Percentiles rank a stretch among this genome's conserved stretches.
phyloP scores from a whole-genome alignment of 2,888 invertebrate genomes.

The Protodeltote pygarga region DNA sequence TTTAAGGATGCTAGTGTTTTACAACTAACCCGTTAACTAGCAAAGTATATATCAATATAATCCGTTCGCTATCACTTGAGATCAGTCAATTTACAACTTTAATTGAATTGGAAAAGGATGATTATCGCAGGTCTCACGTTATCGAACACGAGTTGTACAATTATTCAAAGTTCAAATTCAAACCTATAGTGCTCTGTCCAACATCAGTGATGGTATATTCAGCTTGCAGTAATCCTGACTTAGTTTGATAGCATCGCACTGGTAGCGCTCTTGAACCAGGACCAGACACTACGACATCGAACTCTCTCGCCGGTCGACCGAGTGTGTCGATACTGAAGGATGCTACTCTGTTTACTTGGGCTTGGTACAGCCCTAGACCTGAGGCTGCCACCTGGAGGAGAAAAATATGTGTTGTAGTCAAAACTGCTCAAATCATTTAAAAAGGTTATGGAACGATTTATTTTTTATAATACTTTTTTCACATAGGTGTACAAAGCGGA shows the following conservation, averaged over 20 bases:
- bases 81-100: too few relatives aligned
- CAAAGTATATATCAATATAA: too few relatives aligned
- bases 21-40: too few relatives aligned
- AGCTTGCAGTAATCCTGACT: constrained; percentile 97
- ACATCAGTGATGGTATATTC: constrained; percentile 95
- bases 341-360: constrained; percentile 93
- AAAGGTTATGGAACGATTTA: too few relatives aligned
- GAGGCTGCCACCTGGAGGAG: constrained; percentile 89
- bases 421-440: too few relatives aligned
- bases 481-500: too few relatives aligned
- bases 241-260: constrained; percentile 97
- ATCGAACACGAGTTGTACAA: background rate
- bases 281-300: constrained; percentile 96
- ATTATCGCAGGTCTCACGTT: background rate
- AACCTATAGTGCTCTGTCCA: constrained; percentile 89
- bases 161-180: constrained; percentile 24
- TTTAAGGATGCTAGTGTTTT: too few relatives aligned
- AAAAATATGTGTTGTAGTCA: background rate
- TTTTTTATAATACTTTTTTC: too few relatives aligned
- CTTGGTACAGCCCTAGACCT: constrained; percentile 94
- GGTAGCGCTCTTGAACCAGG: constrained; percentile 93
- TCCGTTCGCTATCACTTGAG: too few relatives aligned
- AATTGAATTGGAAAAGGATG: too few relatives aligned
- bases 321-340: constrained; percentile 96
- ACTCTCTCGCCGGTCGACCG: constrained; percentile 94